Evolutionary conservation across 2,888 invertebrate genomes (phyloP), one percentile per base, ranked within the genome.

Genomic region (Oxytorus armatus): DNA sequence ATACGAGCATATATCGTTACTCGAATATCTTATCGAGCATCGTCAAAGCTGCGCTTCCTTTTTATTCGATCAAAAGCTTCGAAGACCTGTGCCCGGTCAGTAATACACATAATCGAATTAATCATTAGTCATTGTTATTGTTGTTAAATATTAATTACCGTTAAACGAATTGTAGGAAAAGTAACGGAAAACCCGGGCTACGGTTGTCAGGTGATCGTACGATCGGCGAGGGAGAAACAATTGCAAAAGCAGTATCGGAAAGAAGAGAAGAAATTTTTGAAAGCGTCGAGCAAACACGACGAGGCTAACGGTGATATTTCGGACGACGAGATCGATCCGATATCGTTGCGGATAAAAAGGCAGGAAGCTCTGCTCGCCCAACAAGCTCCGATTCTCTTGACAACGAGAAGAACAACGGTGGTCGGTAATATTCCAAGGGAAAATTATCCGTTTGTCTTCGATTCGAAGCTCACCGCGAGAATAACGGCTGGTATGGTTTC

Each of bases 371-470:
- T 90, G n/a, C 79, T 84, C 76, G 93, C 94, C 0, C 93, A 92
- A 16, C 91, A 93, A 76, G 92, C 93, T 81, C 93, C 94, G 83
- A 92, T 94, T 66, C 87, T 93, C 63, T 88, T 93, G 55, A 92
- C 92, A 81, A 91, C 89, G 0, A 86, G 90, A 44, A 89, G 63
- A 77, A 51, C 44, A 2, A 61, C 76, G 36, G 10, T 85, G 49
- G 91, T 92, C 55, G 85, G 89, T 10, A 49, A 57, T 4, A 55
- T 57, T 33, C 83, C 92, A 10, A 92, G 93, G 89, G 93, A 95
- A 82, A 93, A 94, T 18, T 98, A 95, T 92, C 98, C 98, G 0
- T 96, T 96, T 92, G 98, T 98, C 0, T 98, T 96, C 90, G 98
- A 98, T 90, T 95, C 95, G 0, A 95, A 96, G 82, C 93, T 95